Base-by-base conservation (phyloP, 2,797 vertebrate genomes). In the Dipus sagitta region DNA sequence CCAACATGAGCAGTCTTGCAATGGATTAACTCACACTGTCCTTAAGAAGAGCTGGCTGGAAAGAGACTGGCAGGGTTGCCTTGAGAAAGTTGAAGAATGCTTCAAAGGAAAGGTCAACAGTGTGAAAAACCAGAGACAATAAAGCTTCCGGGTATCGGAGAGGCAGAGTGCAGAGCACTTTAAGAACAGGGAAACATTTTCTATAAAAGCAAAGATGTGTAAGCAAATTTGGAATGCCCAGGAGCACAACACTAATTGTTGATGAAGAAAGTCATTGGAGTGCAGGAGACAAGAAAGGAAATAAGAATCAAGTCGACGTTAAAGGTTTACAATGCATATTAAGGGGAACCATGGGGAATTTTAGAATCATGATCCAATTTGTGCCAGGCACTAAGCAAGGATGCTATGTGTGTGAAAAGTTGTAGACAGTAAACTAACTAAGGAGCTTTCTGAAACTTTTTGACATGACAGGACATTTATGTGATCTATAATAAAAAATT, bases 361-460 rank as follows among this genome's bases (percentile, higher is more conserved):
- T 68, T 74, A 77, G 42, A 47, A 34, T 42, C 7, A 2, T 14
- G 11, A 42, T 75, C 60, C 76, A 42, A n/a, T 74, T 38, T 92
- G 60, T 85, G 58, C 42, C 64, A 78, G 70, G 20, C 15, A 3
- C 0, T 15, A 0, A 42, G 26, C 24, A 76, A 62, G 24, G 23
- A 38, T 6, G 2, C 26, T 54, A 6, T 80, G 9, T n/a, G 1
- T 71, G 13, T 64, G 42, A 47, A 76, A 62, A 65, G 28, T 70
- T 15, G 12, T 23, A 80, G n/a, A 65, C 3, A 18, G 14, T 34
- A 28, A 38, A 23, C 4, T 77, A 38, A 38, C 38, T 5, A 17
- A 17, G 52, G 30, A 86, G 32, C 34, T 76, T 58, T 75, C 54
- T 93, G 47, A 70, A 75, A 52, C 75, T 76, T 94, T 90, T 52